phyloP scores from a whole-genome alignment of 2,888 invertebrate species.

The Alloscopus bannaensis region DNA sequence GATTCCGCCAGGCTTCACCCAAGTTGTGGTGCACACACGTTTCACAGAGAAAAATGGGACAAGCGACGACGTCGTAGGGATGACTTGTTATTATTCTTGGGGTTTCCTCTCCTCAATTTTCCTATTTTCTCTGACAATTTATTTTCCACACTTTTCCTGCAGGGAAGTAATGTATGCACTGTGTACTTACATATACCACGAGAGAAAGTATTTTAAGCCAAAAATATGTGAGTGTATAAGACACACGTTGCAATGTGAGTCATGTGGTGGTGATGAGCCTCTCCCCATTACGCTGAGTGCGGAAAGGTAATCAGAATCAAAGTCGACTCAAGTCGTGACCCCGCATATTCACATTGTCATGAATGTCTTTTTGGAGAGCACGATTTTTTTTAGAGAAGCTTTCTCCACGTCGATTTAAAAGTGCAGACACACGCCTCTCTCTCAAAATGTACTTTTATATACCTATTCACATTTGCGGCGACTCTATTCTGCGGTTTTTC shows the following conservation, averaged over 20 bases:
- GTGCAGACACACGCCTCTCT: not conserved
- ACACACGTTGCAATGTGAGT: not conserved
- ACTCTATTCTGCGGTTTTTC: no score
- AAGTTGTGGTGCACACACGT: no score
- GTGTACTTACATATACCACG: no score
- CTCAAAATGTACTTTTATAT: not conserved
- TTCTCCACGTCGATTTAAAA: not conserved
- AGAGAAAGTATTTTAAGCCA: no score
- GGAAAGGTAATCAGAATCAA: constrained; percentile 1
- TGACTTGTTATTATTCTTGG: constrained; percentile 33
- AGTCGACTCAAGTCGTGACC: constrained; percentile 16
- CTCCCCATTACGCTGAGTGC: not conserved
- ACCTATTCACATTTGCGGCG: no score
- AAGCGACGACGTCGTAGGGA: no score
- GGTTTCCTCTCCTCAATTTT: constrained; percentile 16
- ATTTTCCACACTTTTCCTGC: no score
- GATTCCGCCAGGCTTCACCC: no score
- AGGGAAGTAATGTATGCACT: no score
- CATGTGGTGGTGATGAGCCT: not conserved
- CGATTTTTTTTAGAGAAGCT: not conserved
- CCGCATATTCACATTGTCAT: constrained; percentile 3
- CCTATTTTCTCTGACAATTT: not conserved
- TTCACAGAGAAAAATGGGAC: no score
- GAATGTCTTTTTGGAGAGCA: not conserved
- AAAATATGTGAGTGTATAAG: no score